Evolutionary conservation across 2,797 vertebrate species (phyloP).

Genomic region (Okamejei kenojei): DNA sequence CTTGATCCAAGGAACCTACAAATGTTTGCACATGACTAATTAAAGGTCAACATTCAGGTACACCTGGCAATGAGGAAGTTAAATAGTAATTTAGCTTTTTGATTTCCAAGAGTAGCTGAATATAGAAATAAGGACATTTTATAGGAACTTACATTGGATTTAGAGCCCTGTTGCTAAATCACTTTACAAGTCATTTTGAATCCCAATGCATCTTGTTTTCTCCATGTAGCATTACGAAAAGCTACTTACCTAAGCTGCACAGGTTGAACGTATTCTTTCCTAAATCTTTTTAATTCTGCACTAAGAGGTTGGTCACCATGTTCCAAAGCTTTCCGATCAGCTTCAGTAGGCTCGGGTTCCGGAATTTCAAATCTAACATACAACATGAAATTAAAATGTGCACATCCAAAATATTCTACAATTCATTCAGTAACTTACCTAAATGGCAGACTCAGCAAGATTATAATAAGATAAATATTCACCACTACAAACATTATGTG

Average conservation of each 20-base stretch:
- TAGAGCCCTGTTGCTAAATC: background rate
- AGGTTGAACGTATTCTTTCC: constrained; percentile 92
- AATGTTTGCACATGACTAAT: too few species aligned
- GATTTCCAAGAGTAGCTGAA: too few species aligned
- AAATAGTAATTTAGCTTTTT: too few species aligned
- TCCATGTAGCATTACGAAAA: background rate
- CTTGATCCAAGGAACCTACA: too few species aligned
- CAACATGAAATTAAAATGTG: constrained; percentile 9
- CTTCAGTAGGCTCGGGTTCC: constrained; percentile 78
- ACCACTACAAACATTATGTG: background rate
- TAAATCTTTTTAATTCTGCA: constrained; percentile 83
- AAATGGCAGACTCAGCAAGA: background rate
- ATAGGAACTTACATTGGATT: background rate
- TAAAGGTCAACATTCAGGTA: too few species aligned
- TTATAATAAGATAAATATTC: background rate
- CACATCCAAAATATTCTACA: background rate
- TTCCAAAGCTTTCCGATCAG: constrained; percentile 78
- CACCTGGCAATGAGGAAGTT: too few species aligned
- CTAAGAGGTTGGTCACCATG: constrained; percentile 86
- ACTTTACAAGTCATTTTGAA: background rate
- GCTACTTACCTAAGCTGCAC: constrained; percentile 79
- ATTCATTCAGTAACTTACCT: background rate
- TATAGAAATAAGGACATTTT: too few species aligned
- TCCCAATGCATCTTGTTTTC: background rate
- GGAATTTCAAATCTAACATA: constrained; percentile 83